These are phyloP conservation scores for Myxocyprinus asiaticus DNA, from an alignment of 2,113 vertebrate genomes.

Conservation along the genomic window DNA sequence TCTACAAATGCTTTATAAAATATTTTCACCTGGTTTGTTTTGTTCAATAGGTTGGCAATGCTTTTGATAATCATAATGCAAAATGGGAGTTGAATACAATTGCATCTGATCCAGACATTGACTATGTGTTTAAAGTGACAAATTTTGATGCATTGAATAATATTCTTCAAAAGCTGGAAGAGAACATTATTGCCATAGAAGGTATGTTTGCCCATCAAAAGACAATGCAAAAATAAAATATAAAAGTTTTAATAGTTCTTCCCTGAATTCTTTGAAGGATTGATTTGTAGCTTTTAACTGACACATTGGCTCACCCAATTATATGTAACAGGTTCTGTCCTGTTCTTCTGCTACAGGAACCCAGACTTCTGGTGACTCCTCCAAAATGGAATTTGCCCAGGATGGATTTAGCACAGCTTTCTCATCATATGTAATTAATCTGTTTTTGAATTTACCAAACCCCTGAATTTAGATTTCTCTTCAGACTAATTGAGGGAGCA, in stretches of 20 bases:
- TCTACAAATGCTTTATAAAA: no score
- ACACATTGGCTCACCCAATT: no score
- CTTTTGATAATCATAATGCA: accelerated
- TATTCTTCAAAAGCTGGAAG: conserved; percentile 75
- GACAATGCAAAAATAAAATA: neutral
- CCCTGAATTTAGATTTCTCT: neutral
- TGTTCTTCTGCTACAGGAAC: conserved; percentile 57
- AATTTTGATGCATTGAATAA: conserved; percentile 72
- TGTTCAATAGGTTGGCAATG: conserved; percentile 67
- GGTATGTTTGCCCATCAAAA: conserved; percentile 65
- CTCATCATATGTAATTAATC: conserved; percentile 41
- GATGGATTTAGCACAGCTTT: conserved; percentile 66
- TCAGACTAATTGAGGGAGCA: neutral
- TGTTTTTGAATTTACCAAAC: no score
- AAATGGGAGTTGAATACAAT: conserved; percentile 59
- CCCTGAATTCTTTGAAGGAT: no score
- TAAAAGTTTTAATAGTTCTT: no score
- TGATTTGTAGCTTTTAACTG: no score
- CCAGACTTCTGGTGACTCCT: conserved; percentile 57
- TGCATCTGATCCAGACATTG: conserved; percentile 57
- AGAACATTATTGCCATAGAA: conserved; percentile 84
- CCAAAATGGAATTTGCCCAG: conserved; percentile 73
- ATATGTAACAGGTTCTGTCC: neutral
- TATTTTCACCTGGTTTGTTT: neutral
- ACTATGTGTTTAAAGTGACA: conserved; percentile 73